These are phyloP conservation scores for Phoenicopterus ruber DNA, from an alignment of 2,113 vertebrate species.

Conservation along the genomic window DNA sequence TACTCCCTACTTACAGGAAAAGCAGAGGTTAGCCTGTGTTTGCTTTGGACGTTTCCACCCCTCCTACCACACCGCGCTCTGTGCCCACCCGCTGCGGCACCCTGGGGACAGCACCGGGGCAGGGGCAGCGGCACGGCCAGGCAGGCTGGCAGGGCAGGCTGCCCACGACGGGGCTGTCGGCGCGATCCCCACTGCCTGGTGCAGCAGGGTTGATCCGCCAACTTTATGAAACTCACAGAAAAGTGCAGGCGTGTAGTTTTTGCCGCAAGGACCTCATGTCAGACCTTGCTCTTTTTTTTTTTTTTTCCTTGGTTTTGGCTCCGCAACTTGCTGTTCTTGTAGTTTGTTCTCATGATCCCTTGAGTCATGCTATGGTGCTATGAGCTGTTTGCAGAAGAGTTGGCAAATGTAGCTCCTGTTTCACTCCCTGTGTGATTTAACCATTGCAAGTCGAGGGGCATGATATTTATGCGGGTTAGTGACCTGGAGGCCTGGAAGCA, in stretches of 20 bases:
- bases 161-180: background rate
- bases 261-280: background rate
- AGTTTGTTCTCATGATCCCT: background rate
- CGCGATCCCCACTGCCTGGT: fast-evolving
- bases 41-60: fast-evolving
- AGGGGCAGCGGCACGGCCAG: background rate
- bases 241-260: background rate
- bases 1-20: background rate
- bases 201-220: background rate
- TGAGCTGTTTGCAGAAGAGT: background rate
- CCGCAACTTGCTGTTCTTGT: background rate
- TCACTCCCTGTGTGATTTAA: background rate
- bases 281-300: background rate
- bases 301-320: background rate
- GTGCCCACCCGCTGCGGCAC: background rate
- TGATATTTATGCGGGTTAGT: background rate
- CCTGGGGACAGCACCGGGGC: background rate
- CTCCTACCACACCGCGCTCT: background rate
- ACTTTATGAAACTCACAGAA: background rate
- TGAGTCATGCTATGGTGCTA: background rate
- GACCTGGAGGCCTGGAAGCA: background rate
- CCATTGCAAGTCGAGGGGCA: background rate
- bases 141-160: background rate
- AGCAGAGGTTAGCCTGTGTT: background rate
- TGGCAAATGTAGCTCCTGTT: background rate